These are phyloP conservation scores for Noturus placidus DNA, from an alignment of 2,113 vertebrate genomes.

Conservation along the genomic window DNA sequence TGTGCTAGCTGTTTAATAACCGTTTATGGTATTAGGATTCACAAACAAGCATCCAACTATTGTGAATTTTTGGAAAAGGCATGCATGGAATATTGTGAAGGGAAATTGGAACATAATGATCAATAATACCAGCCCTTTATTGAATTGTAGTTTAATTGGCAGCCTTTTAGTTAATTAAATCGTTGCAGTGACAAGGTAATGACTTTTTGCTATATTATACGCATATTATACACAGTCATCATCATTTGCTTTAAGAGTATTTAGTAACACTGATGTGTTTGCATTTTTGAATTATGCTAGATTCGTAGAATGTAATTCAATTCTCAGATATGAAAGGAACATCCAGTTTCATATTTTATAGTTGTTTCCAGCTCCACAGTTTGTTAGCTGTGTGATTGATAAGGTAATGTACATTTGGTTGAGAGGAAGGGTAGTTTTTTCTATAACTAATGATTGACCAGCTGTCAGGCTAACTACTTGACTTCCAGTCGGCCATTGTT, in stretches of 20 bases:
- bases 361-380: neutral
- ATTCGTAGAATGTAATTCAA: neutral
- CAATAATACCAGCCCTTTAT: conserved; percentile 67
- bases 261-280: conserved; percentile 6
- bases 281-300: neutral
- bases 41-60: neutral
- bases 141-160: conserved; percentile 62
- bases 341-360: neutral
- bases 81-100: conserved; percentile 49
- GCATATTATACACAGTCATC: conserved; percentile 40
- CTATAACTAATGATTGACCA: conserved; percentile 70
- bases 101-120: conserved; percentile 66
- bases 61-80: neutral
- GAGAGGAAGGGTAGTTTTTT: neutral
- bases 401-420: neutral
- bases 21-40: neutral
- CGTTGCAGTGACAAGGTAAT: conserved; percentile 54
- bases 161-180: conserved; percentile 74
- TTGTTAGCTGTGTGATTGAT: neutral
- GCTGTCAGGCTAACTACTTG: conserved; percentile 64
- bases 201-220: conserved; percentile 57
- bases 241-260: conserved; percentile 36
- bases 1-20: neutral
- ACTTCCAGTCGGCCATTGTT: conserved; percentile 62
- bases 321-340: neutral